Evolutionary conservation across 1,140 invertebrate species (phyloP).

Genomic region (Lucilia cuprina): DNA sequence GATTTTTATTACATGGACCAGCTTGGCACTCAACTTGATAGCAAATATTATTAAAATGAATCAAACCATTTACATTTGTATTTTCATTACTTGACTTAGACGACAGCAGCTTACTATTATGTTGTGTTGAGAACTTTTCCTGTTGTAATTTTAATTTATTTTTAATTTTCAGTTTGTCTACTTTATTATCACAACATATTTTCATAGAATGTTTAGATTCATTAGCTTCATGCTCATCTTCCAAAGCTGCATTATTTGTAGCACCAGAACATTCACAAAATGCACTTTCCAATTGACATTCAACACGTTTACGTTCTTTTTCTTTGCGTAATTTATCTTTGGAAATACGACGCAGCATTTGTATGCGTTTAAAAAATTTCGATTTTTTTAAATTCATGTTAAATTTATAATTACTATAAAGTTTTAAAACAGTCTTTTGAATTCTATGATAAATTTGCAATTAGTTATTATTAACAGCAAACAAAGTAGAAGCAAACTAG

Average conservation of each 20-base stretch:
- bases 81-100: neutral
- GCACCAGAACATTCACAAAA: constrained; percentile 30
- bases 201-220: neutral
- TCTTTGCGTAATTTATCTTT: constrained; percentile 53
- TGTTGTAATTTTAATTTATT: neutral
- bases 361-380: constrained; percentile 59
- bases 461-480: too few relatives aligned
- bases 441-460: too few relatives aligned
- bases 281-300: constrained; percentile 28
- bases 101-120: neutral
- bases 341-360: constrained; percentile 54
- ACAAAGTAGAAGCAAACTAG: too few relatives aligned
- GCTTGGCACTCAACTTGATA: constrained; percentile 49
- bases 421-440: too few relatives aligned
- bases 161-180: neutral
- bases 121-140: neutral
- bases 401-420: too few relatives aligned
- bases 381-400: constrained; percentile 61
- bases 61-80: constrained; percentile 41
- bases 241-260: neutral
- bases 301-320: constrained; percentile 43
- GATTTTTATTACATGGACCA: neutral
- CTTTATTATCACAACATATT: neutral
- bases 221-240: neutral
- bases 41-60: constrained; percentile 52